These are phyloP conservation scores for Cabera pusaria DNA, from an alignment of 2,888 invertebrate species.

Conservation along the genomic window DNA sequence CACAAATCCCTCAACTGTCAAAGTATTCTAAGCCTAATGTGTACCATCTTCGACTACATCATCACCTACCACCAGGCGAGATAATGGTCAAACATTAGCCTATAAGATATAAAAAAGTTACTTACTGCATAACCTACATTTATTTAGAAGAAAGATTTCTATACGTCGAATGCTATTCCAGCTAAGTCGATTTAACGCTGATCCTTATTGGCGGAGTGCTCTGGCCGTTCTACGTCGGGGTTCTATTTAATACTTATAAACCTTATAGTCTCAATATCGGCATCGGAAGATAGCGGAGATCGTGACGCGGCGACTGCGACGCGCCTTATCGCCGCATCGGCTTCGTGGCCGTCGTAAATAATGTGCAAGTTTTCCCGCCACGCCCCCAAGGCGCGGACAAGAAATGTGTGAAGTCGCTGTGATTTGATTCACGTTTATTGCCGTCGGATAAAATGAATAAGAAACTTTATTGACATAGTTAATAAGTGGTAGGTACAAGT, in stretches of 20 bases:
- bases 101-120: too few species aligned
- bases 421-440: too few species aligned
- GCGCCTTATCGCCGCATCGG: conserved; percentile 80
- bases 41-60: too few species aligned
- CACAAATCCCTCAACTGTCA: too few species aligned
- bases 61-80: too few species aligned
- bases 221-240: conserved; percentile 35
- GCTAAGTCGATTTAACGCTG: conserved; percentile 40
- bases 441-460: too few species aligned
- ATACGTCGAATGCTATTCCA: conserved; percentile 15
- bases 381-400: conserved; percentile 64
- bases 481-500: too few species aligned
- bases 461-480: too few species aligned
- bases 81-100: too few species aligned
- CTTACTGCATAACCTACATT: too few species aligned
- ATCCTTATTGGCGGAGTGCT: conserved; percentile 51
- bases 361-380: conserved; percentile 81
- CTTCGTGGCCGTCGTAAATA: conserved; percentile 82
- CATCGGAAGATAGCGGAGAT: conserved; percentile 75
- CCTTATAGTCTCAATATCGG: conserved; percentile 73
- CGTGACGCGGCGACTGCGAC: conserved; percentile 81
- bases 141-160: too few species aligned
- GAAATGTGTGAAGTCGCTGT: conserved; percentile 52
- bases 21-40: too few species aligned
- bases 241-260: conserved; percentile 55